Percentiles rank a stretch among this genome's conserved stretches.
Conservation (phyloP, 2,888 invertebrate genomes). For the Pherbina coryleti region DNA sequence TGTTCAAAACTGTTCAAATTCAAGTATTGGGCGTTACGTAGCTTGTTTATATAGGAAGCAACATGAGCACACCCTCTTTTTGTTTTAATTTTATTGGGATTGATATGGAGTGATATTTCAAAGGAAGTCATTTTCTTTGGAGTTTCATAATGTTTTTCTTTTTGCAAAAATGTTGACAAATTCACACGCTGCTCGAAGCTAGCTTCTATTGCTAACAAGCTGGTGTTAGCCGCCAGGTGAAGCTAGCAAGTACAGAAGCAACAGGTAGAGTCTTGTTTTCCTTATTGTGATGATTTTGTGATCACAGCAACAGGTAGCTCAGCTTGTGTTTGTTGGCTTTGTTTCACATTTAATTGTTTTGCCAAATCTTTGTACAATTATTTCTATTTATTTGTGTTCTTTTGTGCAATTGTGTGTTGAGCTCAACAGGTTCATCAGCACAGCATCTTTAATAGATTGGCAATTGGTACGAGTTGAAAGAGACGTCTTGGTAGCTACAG, state of each 20-base stretch:
- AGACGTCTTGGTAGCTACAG: too few species aligned
- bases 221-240: not conserved
- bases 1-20: not conserved
- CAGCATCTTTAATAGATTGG: not conserved
- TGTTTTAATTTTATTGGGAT: too few species aligned
- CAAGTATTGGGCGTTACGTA: not conserved
- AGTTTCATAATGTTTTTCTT: conserved; percentile 12
- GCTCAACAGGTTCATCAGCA: conserved; percentile 21
- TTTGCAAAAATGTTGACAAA: conserved; percentile 17
- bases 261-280: not conserved
- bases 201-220: too few species aligned
- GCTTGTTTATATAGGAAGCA: not conserved
- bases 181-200: not conserved
- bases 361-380: conserved; percentile 19
- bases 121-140: not conserved
- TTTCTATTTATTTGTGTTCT: not conserved
- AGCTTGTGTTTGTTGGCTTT: conserved; percentile 5
- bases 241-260: not conserved
- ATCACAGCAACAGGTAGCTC: conserved; percentile 12
- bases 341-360: not conserved
- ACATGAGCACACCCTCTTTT: not conserved
- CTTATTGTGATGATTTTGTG: not conserved
- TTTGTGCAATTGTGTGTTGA: not conserved
- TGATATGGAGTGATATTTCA: not conserved
- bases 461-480: not conserved